Percentiles rank a stretch among this genome's conserved stretches.
Evolutionary conservation across 2,113 vertebrate species (phyloP).

Genomic region (Hemichromis elongatus): DNA sequence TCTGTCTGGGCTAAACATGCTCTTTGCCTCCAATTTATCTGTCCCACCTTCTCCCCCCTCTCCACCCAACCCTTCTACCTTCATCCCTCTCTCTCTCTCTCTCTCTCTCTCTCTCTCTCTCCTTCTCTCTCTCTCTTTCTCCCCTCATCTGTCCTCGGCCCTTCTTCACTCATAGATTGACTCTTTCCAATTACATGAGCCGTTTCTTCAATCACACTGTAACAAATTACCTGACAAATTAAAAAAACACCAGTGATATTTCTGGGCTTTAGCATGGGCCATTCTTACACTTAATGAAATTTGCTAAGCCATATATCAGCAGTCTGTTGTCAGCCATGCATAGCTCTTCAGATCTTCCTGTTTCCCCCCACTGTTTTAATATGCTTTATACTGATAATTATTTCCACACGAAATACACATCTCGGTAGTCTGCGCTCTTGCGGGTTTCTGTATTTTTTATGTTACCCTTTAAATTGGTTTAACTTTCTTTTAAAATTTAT

Average conservation of each 20-base stretch:
- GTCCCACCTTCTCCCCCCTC: background rate
- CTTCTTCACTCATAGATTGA: conserved; percentile 54
- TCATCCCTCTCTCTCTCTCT: background rate
- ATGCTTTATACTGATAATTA: conserved; percentile 57
- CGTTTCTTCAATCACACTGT: conserved; percentile 70
- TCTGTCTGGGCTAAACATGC: conserved; percentile 5
- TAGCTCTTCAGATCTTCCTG: conserved; percentile 19
- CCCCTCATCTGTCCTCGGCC: conserved; percentile 25
- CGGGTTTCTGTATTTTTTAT: conserved; percentile 2
- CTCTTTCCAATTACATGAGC: conserved; percentile 69
- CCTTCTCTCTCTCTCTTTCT: too few species aligned
- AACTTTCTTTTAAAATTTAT: conserved; percentile 1
- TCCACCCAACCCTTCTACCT: background rate
- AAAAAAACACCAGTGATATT: conserved; percentile 63
- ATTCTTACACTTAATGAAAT: conserved; percentile 71
- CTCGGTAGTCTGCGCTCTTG: background rate
- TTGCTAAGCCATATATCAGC: conserved; percentile 66
- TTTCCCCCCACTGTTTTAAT: conserved; percentile 58
- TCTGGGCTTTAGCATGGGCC: conserved; percentile 54
- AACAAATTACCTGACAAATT: conserved; percentile 74
- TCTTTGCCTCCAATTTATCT: conserved; percentile 32
- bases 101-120: background rate
- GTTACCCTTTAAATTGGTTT: conserved; percentile 25
- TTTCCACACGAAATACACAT: conserved; percentile 52
- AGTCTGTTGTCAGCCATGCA: conserved; percentile 42